Evolutionary conservation across 1,140 invertebrate genomes (phyloP), one percentile per base, ranked within the genome.

Genomic region (Pseudomyrmex cubaensis): DNA sequence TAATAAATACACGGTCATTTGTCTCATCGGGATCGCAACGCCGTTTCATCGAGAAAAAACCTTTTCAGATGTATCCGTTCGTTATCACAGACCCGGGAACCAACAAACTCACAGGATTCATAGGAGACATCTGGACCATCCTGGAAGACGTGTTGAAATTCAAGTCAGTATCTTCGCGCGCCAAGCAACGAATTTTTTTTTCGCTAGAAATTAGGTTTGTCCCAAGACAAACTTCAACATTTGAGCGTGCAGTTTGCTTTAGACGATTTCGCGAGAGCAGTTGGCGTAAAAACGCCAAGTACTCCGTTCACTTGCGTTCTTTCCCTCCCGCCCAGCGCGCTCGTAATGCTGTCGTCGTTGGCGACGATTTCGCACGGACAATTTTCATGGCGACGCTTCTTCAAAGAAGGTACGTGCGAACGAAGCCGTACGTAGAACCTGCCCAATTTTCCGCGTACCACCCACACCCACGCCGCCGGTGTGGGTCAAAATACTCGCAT

Each of bases 401-500:
- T 80, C 76, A 80, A 80, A 80, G 66, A 46, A 35, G 76, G 72
- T 86, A 74, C 61, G 15, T 57, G 76, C 75, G 50, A 59, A 52
- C 15, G n/a, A 87, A 83, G 82, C 74, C 63, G 63, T 89, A 88
- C 85, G 74, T 75, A 54, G 88, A 88, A 88, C 87, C 50, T 89
- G 83, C 82, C 85, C 78, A 86, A 87, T 90, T 89, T 90, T 90
- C 86, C 83, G 73, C 63, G 77, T 87, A 87, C 87, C 88, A 89
- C 73, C 87, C 74, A 89, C 87, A 69, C 77, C 80, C 61, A 75
- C 69, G 50, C 13, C 46, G 56, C 50, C 62, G 82, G 44, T 62
- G 35, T 85, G 62, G 86, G 87, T 89, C 83, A 88, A 88, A 89
- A 89, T 88, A 89, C 87, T 88, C 87, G 86, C 63, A 89, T 89